Percentiles rank a stretch among this genome's conserved stretches.
phyloP scores from a whole-genome alignment of 1,140 invertebrate species.

The Batillaria attramentaria region DNA sequence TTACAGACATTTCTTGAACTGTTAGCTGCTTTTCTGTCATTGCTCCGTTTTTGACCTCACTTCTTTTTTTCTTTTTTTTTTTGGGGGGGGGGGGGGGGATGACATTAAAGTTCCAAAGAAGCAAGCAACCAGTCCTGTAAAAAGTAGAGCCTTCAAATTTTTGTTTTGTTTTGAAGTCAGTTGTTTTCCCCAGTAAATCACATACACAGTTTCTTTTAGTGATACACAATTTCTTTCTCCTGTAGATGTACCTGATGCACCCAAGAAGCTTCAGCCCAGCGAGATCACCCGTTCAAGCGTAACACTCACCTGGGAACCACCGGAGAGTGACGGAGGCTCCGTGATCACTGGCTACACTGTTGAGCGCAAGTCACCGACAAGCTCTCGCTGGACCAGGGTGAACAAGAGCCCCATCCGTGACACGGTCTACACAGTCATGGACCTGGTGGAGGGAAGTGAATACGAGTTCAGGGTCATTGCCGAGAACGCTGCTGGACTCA shows the following conservation, averaged over 20 bases:
- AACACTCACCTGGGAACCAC: conserved; percentile 94
- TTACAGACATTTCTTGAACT: no score
- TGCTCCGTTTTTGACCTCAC: no score
- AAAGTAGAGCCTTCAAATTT: no score
- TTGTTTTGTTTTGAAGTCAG: neutral
- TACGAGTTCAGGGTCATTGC: conserved; percentile 97
- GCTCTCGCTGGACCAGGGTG: conserved; percentile 71
- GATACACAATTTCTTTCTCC: no score
- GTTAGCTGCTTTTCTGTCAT: no score
- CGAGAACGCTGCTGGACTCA: conserved; percentile 93
- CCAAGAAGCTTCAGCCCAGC: conserved; percentile 80
- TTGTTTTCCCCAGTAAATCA: neutral
- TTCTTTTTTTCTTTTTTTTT: no score
- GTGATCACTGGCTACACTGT: conserved; percentile 94
- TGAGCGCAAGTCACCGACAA: conserved; percentile 87
- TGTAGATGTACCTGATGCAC: conserved; percentile 72
- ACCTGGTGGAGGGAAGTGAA: conserved; percentile 91
- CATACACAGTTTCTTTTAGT: neutral
- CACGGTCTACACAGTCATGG: conserved; percentile 85
- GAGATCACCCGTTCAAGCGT: conserved; percentile 94
- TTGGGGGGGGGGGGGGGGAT: no score
- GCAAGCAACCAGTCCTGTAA: no score
- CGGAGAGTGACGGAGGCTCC: conserved; percentile 97
- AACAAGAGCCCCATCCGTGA: conserved; percentile 78
- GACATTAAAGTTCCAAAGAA: no score